These are phyloP conservation scores for Drosophila tsacasi DNA, from an alignment of 1,140 invertebrate species.

Conservation along the genomic window DNA sequence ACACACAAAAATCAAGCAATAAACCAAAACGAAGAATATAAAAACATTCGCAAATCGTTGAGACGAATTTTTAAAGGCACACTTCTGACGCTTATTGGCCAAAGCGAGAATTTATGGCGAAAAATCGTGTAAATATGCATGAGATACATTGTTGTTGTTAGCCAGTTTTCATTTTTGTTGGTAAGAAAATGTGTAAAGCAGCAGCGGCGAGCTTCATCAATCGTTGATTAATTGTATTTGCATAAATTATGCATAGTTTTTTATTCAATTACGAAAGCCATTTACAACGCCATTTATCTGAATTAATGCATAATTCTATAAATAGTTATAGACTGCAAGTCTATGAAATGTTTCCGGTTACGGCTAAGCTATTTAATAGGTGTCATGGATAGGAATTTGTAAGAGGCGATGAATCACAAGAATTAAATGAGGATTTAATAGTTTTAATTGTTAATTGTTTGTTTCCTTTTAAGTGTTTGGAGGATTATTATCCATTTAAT, in stretches of 20 bases:
- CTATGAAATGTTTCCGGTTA: slow-evolving; percentile 34
- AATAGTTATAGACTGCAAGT: slow-evolving; percentile 49
- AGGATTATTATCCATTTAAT: not conserved
- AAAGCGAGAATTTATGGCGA: slow-evolving; percentile 59
- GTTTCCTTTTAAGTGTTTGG: not conserved
- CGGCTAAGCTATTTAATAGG: slow-evolving; percentile 23
- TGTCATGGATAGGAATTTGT: slow-evolving; percentile 5
- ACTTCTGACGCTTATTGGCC: slow-evolving; percentile 36
- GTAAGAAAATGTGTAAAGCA: slow-evolving; percentile 11
- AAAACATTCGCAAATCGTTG: slow-evolving; percentile 23
- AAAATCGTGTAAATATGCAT: slow-evolving; percentile 76
- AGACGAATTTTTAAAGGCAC: slow-evolving; percentile 42
- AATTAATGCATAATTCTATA: slow-evolving; percentile 56
- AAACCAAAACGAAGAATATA: slow-evolving; percentile 12
- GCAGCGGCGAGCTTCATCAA: slow-evolving; percentile 49
- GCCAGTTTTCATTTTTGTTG: not conserved
- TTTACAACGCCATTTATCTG: slow-evolving; percentile 30
- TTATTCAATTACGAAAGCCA: slow-evolving; percentile 58
- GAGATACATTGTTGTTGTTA: slow-evolving; percentile 35
- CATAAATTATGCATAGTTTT: slow-evolving; percentile 69
- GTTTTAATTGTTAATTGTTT: not conserved
- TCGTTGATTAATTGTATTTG: slow-evolving; percentile 73
- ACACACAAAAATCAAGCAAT: slow-evolving; percentile 11
- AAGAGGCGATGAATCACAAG: slow-evolving; percentile 11
- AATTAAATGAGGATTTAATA: not conserved